Conservation (phyloP, 2,113 vertebrate genomes). For the Dolichallabes microphthalmus region DNA sequence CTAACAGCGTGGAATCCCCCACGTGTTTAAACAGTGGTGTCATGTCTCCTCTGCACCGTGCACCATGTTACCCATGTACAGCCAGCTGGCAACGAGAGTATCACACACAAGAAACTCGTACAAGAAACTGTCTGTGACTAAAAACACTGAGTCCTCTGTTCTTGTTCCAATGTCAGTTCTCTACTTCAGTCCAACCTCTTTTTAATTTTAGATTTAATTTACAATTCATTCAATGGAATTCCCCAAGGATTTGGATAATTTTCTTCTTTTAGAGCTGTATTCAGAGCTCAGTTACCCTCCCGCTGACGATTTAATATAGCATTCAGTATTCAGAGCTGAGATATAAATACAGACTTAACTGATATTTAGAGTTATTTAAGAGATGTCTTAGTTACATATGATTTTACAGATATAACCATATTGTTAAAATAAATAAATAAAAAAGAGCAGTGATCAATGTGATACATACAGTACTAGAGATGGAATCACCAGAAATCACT, state of each 20-base stretch:
- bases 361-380: too few relatives aligned
- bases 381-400: not conserved
- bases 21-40: constrained; percentile 45
- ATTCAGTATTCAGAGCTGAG: not conserved
- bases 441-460: not conserved
- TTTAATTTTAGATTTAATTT: constrained; percentile 19
- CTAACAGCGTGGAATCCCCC: constrained; percentile 28
- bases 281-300: not conserved
- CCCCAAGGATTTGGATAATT: constrained; percentile 4
- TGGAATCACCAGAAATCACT: too few relatives aligned
- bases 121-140: constrained; percentile 36
- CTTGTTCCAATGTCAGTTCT: constrained; percentile 28
- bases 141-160: constrained; percentile 42
- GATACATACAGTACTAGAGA: not conserved
- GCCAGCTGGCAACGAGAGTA: constrained; percentile 34
- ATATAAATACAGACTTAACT: not conserved
- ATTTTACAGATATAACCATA: not conserved
- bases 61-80: not conserved
- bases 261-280: not conserved
- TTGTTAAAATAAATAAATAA: not conserved
- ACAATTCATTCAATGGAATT: not conserved
- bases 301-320: not conserved
- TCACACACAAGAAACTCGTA: constrained; percentile 29
- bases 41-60: constrained; percentile 34
- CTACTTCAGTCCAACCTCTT: not conserved